phyloP scores from a whole-genome alignment of 2,888 invertebrate genomes.

The Eudasyphora cyanicolor region DNA sequence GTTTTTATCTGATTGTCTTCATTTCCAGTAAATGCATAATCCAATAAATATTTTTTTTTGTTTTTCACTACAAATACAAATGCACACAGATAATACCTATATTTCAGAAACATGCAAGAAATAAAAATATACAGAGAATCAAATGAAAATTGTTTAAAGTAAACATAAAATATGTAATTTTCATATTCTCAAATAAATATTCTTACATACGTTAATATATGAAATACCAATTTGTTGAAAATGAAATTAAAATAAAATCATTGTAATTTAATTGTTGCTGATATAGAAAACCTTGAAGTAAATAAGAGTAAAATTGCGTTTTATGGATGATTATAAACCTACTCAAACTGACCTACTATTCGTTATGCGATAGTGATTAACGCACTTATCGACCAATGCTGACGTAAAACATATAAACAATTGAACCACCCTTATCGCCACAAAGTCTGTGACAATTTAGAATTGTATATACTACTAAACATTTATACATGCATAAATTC shows the following conservation, averaged over 20 bases:
- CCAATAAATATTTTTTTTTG: neutral
- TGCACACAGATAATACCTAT: too few species aligned
- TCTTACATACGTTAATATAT: too few species aligned
- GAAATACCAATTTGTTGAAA: too few species aligned
- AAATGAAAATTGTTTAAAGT: too few species aligned
- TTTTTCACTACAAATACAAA: neutral
- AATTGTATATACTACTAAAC: neutral
- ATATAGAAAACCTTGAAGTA: too few species aligned
- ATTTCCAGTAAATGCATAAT: neutral
- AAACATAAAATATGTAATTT: too few species aligned
- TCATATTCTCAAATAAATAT: too few species aligned
- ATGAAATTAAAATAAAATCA: too few species aligned
- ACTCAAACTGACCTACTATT: neutral
- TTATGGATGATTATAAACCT: neutral
- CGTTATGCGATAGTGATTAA: neutral
- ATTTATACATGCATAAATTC: too few species aligned
- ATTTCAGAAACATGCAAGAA: too few species aligned
- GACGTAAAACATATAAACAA: neutral
- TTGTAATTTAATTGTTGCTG: too few species aligned
- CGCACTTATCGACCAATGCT: neutral
- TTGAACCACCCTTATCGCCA: neutral
- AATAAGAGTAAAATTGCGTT: neutral
- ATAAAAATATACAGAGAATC: too few species aligned
- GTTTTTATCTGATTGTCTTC: neutral
- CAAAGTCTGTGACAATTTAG: neutral